phyloP scores from a whole-genome alignment of 2,797 vertebrate genomes.

The Hafferia zeledoni region DNA sequence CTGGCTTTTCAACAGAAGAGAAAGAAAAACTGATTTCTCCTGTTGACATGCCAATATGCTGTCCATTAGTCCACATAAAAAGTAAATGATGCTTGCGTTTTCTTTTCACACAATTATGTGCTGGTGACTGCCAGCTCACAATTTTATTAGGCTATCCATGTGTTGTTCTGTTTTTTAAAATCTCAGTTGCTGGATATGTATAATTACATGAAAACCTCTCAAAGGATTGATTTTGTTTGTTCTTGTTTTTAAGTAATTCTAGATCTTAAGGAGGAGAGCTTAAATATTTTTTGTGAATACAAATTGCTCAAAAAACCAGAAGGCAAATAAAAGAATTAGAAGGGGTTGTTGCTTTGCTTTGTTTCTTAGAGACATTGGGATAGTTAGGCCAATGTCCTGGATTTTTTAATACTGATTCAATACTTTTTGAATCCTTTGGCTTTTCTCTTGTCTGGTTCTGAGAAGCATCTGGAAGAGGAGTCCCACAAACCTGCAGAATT shows the following conservation, averaged over 20 bases:
- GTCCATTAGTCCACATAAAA: not conserved
- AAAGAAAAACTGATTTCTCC: not conserved
- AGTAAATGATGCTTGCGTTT: not conserved
- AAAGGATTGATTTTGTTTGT: not conserved
- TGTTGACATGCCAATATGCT: not conserved
- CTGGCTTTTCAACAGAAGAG: not conserved
- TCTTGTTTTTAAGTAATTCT: not conserved
- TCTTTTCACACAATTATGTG: not conserved
- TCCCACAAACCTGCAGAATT: not conserved
- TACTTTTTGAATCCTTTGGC: not conserved
- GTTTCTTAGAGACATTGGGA: not conserved
- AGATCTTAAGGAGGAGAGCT: not conserved
- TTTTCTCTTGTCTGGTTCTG: not conserved
- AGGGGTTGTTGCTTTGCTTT: not conserved
- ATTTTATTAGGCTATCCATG: not conserved
- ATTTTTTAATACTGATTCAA: slow-evolving; percentile 22
- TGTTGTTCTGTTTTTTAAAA: not conserved
- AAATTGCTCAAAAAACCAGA: not conserved
- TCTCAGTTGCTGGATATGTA: not conserved
- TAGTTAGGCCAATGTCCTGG: not conserved
- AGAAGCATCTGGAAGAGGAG: not conserved
- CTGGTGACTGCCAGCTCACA: not conserved
- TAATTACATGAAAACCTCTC: not conserved
- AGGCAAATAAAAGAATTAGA: not conserved
- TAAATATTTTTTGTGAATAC: not conserved